A percentile compares a stretch with the other conserved stretches of the same genome.
phyloP scores from a whole-genome alignment of 2,888 invertebrate genomes.

The Pedicia rivosa region DNA sequence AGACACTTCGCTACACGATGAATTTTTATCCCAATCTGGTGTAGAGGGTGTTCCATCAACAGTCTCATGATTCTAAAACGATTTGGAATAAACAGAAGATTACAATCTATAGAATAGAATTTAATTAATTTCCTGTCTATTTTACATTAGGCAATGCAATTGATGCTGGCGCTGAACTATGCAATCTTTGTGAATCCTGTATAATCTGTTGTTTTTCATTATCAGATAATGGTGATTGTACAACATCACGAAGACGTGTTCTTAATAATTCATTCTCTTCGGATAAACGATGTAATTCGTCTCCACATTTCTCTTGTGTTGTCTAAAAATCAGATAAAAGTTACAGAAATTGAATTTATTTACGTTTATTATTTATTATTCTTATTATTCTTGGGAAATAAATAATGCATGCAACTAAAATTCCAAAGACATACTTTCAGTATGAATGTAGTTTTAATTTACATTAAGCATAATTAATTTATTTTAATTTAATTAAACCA shows the following conservation, averaged over 20 bases:
- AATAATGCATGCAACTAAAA: too few species aligned
- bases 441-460: too few species aligned
- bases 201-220: constrained; percentile 68
- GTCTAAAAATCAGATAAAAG: constrained; percentile 15
- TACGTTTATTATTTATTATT: not conserved
- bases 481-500: too few species aligned
- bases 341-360: too few species aligned
- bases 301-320: constrained; percentile 27
- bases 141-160: constrained; percentile 39
- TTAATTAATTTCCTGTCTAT: not conserved
- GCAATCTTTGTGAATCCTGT: constrained; percentile 51
- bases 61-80: constrained; percentile 4
- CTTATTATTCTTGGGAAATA: not conserved
- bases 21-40: constrained; percentile 86
- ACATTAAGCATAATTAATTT: too few species aligned
- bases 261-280: constrained; percentile 64
- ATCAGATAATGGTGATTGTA: constrained; percentile 67
- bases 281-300: constrained; percentile 39
- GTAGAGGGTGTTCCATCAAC: constrained; percentile 49
- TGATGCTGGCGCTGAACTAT: constrained; percentile 68
- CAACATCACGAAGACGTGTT: constrained; percentile 58
- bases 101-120: not conserved
- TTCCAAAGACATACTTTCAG: too few species aligned
- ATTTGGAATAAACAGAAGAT: constrained; percentile 1
- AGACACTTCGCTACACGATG: constrained; percentile 77